phyloP scores from a whole-genome alignment of 2,797 vertebrate genomes.

The Caiman crocodilus region DNA sequence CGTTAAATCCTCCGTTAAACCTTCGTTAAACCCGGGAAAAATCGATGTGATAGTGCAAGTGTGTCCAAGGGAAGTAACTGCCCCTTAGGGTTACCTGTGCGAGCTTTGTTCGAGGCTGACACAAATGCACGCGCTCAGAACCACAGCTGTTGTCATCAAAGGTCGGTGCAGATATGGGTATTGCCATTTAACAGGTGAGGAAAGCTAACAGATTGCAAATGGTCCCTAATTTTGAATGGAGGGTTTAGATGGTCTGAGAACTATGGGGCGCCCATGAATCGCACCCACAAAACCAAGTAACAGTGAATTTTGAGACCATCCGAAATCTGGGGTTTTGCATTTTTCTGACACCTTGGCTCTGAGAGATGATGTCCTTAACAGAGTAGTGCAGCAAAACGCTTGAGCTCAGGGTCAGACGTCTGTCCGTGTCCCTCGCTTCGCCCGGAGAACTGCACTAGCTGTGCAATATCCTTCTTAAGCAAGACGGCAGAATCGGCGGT shows the following conservation, averaged over 20 bases:
- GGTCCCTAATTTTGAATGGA: not conserved
- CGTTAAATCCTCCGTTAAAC: not conserved
- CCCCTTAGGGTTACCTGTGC: not conserved
- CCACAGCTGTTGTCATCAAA: not conserved
- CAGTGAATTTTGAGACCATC: not conserved
- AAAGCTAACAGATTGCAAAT: not conserved
- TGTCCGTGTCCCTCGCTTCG: not conserved
- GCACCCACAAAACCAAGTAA: not conserved
- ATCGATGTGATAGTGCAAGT: accelerated
- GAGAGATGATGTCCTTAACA: not conserved
- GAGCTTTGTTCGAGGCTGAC: not conserved
- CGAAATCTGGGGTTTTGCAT: not conserved
- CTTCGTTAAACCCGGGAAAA: not conserved
- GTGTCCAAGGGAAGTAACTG: not conserved
- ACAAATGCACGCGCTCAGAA: not conserved
- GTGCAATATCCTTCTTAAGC: not conserved
- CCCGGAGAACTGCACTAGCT: not conserved
- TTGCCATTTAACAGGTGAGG: not conserved
- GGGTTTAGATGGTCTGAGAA: no score
- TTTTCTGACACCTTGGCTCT: not conserved
- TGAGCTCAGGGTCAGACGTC: not conserved
- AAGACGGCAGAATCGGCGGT: not conserved
- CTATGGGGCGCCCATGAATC: no score
- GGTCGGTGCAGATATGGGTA: not conserved
- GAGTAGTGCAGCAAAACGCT: not conserved